These are phyloP conservation scores for Porites australiensis DNA, from an alignment of 64 coral and sea anemone species.

Conservation along the genomic window DNA sequence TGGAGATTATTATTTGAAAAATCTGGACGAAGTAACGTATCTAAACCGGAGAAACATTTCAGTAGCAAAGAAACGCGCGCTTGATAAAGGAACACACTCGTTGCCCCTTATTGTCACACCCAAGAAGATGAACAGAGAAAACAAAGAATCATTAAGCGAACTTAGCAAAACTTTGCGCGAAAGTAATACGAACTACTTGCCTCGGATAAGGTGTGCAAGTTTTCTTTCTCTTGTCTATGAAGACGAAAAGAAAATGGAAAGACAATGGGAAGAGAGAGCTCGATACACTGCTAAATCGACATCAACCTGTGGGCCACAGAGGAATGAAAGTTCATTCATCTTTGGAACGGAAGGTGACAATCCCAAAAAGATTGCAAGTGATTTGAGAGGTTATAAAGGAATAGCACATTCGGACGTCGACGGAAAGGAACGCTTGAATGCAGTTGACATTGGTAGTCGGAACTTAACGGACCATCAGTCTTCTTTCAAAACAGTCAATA, in stretches of 20 bases:
- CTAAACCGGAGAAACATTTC: slow-evolving; percentile 5
- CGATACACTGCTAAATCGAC: background rate
- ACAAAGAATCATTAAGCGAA: background rate
- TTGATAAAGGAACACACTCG: background rate
- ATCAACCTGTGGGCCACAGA: background rate
- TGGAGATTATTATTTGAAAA: background rate
- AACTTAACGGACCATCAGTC: background rate
- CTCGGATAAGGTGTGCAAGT: background rate
- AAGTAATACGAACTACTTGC: background rate
- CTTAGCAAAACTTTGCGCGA: background rate
- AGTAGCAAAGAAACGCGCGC: background rate
- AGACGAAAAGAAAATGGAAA: background rate
- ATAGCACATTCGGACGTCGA: background rate
- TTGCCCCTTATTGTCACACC: background rate
- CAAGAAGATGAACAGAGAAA: background rate
- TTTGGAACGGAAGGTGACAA: background rate
- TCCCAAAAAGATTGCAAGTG: background rate
- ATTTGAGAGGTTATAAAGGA: background rate
- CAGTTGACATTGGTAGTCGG: background rate
- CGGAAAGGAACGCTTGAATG: background rate
- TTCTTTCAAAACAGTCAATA: background rate
- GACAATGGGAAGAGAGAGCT: background rate
- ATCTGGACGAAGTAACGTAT: background rate
- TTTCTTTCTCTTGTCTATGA: background rate
- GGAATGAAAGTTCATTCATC: background rate